Conservation (phyloP, 2,888 invertebrate species). For the Lasioglossum malachurum region DNA sequence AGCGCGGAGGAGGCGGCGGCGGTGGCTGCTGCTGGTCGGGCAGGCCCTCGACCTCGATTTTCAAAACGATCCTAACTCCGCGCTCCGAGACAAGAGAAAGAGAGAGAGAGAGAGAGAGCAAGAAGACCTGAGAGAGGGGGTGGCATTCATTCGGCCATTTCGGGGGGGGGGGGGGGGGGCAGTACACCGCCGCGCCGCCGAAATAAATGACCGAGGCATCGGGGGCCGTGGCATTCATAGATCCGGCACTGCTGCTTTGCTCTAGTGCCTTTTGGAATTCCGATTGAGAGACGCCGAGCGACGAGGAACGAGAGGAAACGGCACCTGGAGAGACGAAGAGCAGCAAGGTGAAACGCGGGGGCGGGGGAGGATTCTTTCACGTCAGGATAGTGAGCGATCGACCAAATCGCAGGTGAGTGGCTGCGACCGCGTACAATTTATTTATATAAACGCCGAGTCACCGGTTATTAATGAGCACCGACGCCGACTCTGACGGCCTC, state of each 20-base stretch:
- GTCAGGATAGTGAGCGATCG: slow-evolving; percentile 82
- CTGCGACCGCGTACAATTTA: slow-evolving; percentile 78
- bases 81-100: slow-evolving; percentile 65
- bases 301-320: slow-evolving; percentile 27
- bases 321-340: not conserved
- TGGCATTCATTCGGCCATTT: slow-evolving; percentile 71
- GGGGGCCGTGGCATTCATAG: slow-evolving; percentile 70
- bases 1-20: slow-evolving; percentile 10
- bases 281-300: slow-evolving; percentile 61
- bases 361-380: slow-evolving; percentile 76
- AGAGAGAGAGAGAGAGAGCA: slow-evolving; percentile 22
- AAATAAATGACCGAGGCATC: slow-evolving; percentile 79
- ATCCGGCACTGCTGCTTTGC: slow-evolving; percentile 70
- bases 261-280: slow-evolving; percentile 76
- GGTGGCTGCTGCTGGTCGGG: slow-evolving; percentile 44
- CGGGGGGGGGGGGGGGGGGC: slow-evolving; percentile 52
- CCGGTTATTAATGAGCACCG: slow-evolving; percentile 79
- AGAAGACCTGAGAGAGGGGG: slow-evolving; percentile 34
- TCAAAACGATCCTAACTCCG: slow-evolving; percentile 72
- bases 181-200: slow-evolving; percentile 70
- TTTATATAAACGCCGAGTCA: slow-evolving; percentile 81
- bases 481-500: slow-evolving; percentile 66
- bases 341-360: slow-evolving; percentile 34
- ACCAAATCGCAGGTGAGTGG: slow-evolving; percentile 81
- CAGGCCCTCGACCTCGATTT: slow-evolving; percentile 74